Percentiles rank a stretch among this genome's conserved stretches.
These are phyloP conservation scores for Lordiphosa collinella DNA, from an alignment of 1,140 invertebrate genomes.

Conservation along the genomic window DNA sequence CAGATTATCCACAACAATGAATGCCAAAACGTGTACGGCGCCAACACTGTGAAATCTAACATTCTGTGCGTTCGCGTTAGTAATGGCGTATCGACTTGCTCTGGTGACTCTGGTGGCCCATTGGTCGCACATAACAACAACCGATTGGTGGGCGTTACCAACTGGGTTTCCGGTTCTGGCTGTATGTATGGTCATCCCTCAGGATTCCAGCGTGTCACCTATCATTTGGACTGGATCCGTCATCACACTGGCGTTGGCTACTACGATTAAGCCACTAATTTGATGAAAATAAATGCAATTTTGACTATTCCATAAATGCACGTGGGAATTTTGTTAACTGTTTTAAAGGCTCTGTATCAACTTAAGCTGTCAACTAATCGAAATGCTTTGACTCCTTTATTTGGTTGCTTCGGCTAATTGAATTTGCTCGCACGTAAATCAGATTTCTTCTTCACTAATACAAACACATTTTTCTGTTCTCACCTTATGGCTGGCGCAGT, in stretches of 20 bases:
- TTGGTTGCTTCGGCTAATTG: too few species aligned
- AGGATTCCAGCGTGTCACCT: conserved; percentile 80
- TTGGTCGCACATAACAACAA: conserved; percentile 76
- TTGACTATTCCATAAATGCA: too few species aligned
- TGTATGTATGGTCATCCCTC: conserved; percentile 64
- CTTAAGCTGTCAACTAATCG: too few species aligned
- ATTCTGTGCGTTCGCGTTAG: conserved; percentile 37
- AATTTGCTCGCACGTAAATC: too few species aligned
- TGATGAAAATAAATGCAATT: too few species aligned
- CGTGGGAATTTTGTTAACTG: too few species aligned
- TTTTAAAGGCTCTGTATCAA: too few species aligned
- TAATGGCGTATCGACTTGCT: conserved; percentile 42
- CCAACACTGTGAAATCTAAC: conserved; percentile 19
- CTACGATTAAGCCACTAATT: not conserved
- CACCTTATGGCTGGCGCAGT: too few species aligned
- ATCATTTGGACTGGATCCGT: conserved; percentile 81
- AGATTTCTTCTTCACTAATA: too few species aligned
- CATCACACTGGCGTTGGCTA: conserved; percentile 41
- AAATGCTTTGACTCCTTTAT: too few species aligned
- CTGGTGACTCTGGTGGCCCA: conserved; percentile 81
- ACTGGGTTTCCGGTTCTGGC: conserved; percentile 27
- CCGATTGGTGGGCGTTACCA: conserved; percentile 80
- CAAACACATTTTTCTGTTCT: too few species aligned
- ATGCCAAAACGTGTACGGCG: conserved; percentile 20
- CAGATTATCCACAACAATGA: conserved; percentile 28